phyloP scores from a whole-genome alignment of 2,797 vertebrate genomes.

The Mastacembelus armatus region DNA sequence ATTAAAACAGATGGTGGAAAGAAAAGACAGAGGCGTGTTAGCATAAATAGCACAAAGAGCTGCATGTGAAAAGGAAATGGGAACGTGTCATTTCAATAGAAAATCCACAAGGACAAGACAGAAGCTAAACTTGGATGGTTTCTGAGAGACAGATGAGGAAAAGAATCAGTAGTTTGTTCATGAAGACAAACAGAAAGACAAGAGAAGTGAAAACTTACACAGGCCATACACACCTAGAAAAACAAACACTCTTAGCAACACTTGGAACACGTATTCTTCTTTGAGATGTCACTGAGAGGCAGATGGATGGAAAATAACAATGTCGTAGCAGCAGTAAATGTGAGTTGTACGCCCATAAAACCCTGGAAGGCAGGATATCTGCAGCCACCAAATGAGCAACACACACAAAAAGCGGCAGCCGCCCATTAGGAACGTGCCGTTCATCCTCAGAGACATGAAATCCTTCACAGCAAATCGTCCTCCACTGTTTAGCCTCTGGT shows the following conservation, averaged over 20 bases:
- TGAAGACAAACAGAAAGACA: not conserved
- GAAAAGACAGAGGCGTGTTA: not conserved
- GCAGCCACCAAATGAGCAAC: not conserved
- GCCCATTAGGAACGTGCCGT: not conserved
- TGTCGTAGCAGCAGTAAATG: slow-evolving; percentile 9
- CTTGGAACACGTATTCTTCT: not conserved
- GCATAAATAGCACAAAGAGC: slow-evolving; percentile 19
- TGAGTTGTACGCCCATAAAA: slow-evolving; percentile 14
- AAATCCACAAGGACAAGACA: not conserved
- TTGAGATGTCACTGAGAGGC: not conserved
- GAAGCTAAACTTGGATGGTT: no score
- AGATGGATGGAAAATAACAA: not conserved
- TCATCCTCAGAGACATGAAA: slow-evolving; percentile 6
- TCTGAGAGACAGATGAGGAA: no score
- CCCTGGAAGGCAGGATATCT: slow-evolving; percentile 7
- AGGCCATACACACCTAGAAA: not conserved
- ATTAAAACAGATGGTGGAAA: not conserved
- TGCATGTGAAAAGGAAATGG: not conserved
- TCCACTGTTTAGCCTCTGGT: not conserved
- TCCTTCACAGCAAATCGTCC: not conserved
- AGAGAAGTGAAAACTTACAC: not conserved
- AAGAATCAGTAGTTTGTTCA: no score
- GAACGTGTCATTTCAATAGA: not conserved
- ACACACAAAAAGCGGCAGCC: not conserved
- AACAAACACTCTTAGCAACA: not conserved